A percentile compares a stretch with the other conserved stretches of the same genome.
phyloP scores from a whole-genome alignment of 2,888 invertebrate genomes.

The Chrysomela aeneicollis region DNA sequence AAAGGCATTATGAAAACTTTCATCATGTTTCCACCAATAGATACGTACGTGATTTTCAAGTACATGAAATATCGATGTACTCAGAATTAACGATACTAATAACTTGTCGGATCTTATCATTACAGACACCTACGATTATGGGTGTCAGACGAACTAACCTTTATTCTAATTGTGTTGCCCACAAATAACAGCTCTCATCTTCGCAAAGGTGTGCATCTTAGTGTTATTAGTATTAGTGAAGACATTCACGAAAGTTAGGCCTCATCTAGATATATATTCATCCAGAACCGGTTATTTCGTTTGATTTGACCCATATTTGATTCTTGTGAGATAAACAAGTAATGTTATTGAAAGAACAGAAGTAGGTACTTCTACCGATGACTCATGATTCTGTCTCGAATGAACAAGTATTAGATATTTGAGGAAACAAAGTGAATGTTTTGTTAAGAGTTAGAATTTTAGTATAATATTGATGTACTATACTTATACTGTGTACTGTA shows the following conservation, averaged over 20 bases:
- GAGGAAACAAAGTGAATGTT: too few relatives aligned
- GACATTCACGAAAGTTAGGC: conserved; percentile 7
- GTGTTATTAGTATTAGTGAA: conserved; percentile 12
- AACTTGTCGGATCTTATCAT: conserved; percentile 14
- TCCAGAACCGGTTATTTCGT: not conserved
- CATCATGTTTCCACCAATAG: not conserved
- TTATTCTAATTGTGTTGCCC: conserved; percentile 9
- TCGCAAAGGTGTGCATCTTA: conserved; percentile 8
- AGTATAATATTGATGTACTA: too few relatives aligned
- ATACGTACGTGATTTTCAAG: conserved; percentile 11
- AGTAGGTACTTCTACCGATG: too few relatives aligned
- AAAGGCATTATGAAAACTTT: not conserved
- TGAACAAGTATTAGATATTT: too few relatives aligned
- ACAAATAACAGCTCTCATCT: conserved; percentile 22
- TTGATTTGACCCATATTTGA: too few relatives aligned
- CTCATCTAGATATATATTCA: not conserved
- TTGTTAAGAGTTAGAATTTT: too few relatives aligned
- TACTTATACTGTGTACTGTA: too few relatives aligned
- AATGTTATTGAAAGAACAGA: too few relatives aligned
- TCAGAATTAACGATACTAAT: conserved; percentile 19
- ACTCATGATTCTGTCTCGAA: too few relatives aligned
- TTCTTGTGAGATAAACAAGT: not conserved
- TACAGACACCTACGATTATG: conserved; percentile 21
- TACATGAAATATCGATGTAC: conserved; percentile 5
- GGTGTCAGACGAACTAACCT: conserved; percentile 10